Conservation (phyloP, 2,888 invertebrate species). For the Rosalia funebris region DNA sequence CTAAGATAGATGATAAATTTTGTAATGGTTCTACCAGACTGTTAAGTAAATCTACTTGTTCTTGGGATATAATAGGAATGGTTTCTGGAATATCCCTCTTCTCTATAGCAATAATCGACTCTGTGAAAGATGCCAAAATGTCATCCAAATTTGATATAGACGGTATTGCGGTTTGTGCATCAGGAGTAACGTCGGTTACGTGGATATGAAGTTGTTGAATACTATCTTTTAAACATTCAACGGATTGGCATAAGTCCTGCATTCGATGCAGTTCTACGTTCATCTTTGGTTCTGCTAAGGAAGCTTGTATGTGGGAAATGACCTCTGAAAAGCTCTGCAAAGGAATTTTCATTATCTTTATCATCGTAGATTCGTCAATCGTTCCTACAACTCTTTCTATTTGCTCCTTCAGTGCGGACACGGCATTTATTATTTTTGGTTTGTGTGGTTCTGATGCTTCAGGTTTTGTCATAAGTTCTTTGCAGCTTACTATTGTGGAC, state of each 20-base stretch:
- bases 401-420: slow-evolving; percentile 14
- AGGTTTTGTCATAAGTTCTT: slow-evolving; percentile 18
- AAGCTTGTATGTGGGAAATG: too few species aligned
- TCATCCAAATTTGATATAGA: too few species aligned
- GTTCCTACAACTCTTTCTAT: neutral
- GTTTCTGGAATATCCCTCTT: neutral
- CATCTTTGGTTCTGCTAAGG: too few species aligned
- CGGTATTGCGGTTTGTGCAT: too few species aligned
- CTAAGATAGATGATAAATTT: slow-evolving; percentile 32
- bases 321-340: slow-evolving; percentile 6
- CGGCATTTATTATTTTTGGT: slow-evolving; percentile 10
- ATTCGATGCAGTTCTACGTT: too few species aligned
- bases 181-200: too few species aligned
- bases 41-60: neutral
- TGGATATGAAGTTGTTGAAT: too few species aligned
- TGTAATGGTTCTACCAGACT: slow-evolving; percentile 34
- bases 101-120: too few species aligned
- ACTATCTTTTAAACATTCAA: too few species aligned
- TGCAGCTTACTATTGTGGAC: slow-evolving; percentile 15
- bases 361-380: neutral
- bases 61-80: neutral
- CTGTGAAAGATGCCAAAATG: too few species aligned
- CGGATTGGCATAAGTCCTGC: too few species aligned
- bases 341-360: neutral
- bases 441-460: slow-evolving; percentile 17